phyloP scores from a whole-genome alignment of 2,797 vertebrate genomes.

The Periparus ater region DNA sequence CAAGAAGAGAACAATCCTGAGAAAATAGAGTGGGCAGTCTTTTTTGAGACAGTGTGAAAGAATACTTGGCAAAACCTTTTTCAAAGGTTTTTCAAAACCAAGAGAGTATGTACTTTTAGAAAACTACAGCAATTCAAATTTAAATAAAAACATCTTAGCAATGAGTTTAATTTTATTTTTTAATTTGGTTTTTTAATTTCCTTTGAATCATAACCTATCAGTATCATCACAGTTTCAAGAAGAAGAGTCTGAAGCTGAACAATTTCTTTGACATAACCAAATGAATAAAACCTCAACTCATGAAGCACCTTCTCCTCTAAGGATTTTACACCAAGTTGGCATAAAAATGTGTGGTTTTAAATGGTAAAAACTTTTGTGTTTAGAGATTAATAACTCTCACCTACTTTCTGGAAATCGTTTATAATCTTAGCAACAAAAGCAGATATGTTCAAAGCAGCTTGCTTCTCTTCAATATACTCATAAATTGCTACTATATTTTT shows the following conservation, averaged over 20 bases:
- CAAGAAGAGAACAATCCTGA: neutral
- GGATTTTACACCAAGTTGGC: neutral
- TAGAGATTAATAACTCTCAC: conserved; percentile 56
- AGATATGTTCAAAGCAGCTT: conserved; percentile 2
- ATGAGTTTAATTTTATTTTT: neutral
- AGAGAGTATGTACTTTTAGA: neutral
- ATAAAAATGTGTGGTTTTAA: neutral
- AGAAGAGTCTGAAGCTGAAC: conserved; percentile 18
- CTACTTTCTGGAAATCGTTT: conserved; percentile 36
- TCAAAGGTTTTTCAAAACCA: neutral
- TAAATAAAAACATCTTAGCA: neutral
- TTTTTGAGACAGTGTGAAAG: neutral
- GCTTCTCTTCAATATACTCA: conserved; percentile 10
- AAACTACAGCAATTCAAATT: neutral
- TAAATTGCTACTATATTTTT: neutral
- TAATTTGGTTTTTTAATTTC: neutral
- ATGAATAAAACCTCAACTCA: neutral
- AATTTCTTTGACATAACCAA: conserved; percentile 65
- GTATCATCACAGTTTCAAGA: neutral
- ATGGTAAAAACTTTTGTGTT: neutral
- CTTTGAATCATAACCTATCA: neutral
- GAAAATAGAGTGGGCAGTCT: neutral
- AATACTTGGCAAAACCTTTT: neutral
- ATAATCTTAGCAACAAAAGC: conserved; percentile 30
- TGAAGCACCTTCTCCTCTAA: conserved; percentile 49